phyloP scores from a whole-genome alignment of 2,888 invertebrate species.

The Fragum whitleyi region DNA sequence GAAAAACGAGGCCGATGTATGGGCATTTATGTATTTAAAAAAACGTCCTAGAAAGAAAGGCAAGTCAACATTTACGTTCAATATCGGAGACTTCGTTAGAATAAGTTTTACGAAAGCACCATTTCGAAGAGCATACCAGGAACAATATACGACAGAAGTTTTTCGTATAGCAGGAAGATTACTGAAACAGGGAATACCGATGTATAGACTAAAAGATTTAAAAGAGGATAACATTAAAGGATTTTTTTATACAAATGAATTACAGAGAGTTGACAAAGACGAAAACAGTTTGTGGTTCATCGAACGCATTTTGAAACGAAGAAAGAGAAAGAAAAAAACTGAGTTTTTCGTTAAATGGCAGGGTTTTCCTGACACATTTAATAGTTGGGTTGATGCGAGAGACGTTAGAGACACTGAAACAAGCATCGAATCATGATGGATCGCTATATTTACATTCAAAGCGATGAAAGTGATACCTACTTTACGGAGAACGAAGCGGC shows the following conservation, averaged over 20 bases:
- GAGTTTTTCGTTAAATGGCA: conserved; percentile 54
- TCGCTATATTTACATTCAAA: conserved; percentile 33
- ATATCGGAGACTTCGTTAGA: conserved; percentile 36
- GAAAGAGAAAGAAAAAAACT: conserved; percentile 44
- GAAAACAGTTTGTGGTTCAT: conserved; percentile 53
- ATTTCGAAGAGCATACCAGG: conserved; percentile 42
- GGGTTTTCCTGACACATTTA: conserved; percentile 47
- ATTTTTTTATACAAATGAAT: conserved; percentile 40
- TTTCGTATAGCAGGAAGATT: conserved; percentile 37
- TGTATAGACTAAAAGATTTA: conserved; percentile 43
- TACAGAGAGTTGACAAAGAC: conserved; percentile 47
- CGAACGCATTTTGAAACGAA: conserved; percentile 31
- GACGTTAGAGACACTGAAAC: conserved; percentile 38
- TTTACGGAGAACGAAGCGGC: conserved; percentile 26
- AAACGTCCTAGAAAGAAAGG: conserved; percentile 14
- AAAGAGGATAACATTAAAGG: conserved; percentile 41
- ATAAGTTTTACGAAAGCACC: conserved; percentile 30
- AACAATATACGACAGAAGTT: conserved; percentile 42
- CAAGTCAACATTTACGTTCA: conserved; percentile 29
- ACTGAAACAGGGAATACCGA: conserved; percentile 36
- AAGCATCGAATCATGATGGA: conserved; percentile 25
- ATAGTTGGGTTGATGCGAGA: conserved; percentile 51
- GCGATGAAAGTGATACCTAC: conserved; percentile 34
- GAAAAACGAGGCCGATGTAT: conserved; percentile 46
- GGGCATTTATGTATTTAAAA: conserved; percentile 46